Percentiles rank a stretch among this genome's conserved stretches.
Evolutionary conservation across 2,888 invertebrate species (phyloP).

Genomic region (Oscheius sp.): DNA sequence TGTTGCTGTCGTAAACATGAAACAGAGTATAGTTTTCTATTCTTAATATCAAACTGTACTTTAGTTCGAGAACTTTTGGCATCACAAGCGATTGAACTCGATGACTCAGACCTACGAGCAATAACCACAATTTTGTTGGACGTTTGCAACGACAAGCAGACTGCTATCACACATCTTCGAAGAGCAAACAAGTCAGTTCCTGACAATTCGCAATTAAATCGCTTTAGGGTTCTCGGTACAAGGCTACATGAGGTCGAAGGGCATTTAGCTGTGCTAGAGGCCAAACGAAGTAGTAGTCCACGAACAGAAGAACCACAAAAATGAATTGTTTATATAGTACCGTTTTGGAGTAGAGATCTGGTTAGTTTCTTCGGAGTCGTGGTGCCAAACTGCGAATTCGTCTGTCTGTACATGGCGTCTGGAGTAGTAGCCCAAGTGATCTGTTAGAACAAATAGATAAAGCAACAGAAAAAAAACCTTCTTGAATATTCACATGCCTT

Average conservation of each 20-base stretch:
- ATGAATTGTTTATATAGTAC: slow-evolving; percentile 19
- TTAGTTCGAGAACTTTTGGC: slow-evolving; percentile 58
- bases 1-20: slow-evolving; percentile 64
- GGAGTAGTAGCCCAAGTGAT: slow-evolving; percentile 32
- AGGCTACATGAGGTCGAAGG: slow-evolving; percentile 85
- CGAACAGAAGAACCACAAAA: slow-evolving; percentile 12
- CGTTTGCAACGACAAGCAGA: slow-evolving; percentile 86
- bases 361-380: neutral
- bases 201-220: neutral
- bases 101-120: slow-evolving; percentile 80
- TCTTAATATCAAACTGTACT: neutral
- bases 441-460: neutral
- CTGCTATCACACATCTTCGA: slow-evolving; percentile 86
- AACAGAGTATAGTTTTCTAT: slow-evolving; percentile 46
- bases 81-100: slow-evolving; percentile 59
- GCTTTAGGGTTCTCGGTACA: slow-evolving; percentile 82
- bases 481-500: slow-evolving; percentile 55
- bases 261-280: slow-evolving; percentile 40
- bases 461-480: slow-evolving; percentile 35
- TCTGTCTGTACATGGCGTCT: slow-evolving; percentile 42
- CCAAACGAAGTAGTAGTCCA: slow-evolving; percentile 48
- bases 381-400: slow-evolving; percentile 22
- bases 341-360: slow-evolving; percentile 10
- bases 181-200: slow-evolving; percentile 83
- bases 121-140: slow-evolving; percentile 85